Base-by-base conservation (phyloP, 2,113 vertebrate genomes). In the Microcebus lehilahytsara region DNA sequence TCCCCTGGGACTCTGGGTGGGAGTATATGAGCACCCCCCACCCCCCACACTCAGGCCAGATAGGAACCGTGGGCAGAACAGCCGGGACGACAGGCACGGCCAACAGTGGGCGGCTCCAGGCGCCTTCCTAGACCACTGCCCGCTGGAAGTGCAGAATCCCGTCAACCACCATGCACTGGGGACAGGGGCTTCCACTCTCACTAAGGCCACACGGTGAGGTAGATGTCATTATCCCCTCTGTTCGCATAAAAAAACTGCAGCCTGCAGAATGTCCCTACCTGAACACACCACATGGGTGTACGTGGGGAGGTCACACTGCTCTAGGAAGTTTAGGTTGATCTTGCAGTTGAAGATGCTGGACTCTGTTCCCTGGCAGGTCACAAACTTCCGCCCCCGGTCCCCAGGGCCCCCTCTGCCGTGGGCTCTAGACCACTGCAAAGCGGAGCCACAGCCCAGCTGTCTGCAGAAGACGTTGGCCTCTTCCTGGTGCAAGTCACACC, bases 271-370 rank as follows among this genome's bases (percentile, higher is more conserved):
- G 9, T 46, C n/a, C 97, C 91, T 0, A 23, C 23, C 89, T 87
- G 62, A 77, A 9, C 75, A 96, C 25, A 93, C 53, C 3, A 93
- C 46, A 46, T 75, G 85, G 4, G 94, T 87, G 72, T 92, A 71
- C 9, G 11, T 69, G 7, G 90, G 97, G 34, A 90, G 94, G 23
- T 96, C 86, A 62, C 98, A 98, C n/a, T 96, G 84, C 37, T 83
- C 66, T 77, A 98, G 67, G 6, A 95, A 78, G 90, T 96, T 96
- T 85, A 98, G 91, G 0, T 98, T 97, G 86, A 97, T 93, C 62
- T 30, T 56, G 89, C 98, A 98, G 13, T 95, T 94, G 58, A 98
- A 96, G 62, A 94, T 51, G 66, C 40, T 62, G 32, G 56, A 16
- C 81, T 96, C 95, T 27, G 81, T 74, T 27, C 95, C 95, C 56